Conservation (phyloP, 2,888 invertebrate species). For the Perithous albicinctus region DNA sequence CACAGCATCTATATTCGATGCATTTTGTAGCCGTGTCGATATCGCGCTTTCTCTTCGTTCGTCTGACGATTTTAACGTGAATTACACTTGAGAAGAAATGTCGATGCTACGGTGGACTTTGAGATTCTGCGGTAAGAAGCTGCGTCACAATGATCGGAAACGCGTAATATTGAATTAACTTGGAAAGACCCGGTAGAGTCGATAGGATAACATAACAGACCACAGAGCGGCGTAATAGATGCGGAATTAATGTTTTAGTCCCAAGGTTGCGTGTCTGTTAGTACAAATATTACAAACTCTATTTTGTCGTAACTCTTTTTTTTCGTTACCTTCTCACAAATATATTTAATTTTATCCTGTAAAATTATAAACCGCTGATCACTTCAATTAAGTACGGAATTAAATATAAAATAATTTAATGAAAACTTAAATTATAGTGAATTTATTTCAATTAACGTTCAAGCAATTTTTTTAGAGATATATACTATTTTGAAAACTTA, state of each 20-base stretch:
- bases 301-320: background rate
- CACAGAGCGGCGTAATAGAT: background rate
- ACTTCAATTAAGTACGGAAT: background rate
- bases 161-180: background rate
- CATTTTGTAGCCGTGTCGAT: slow-evolving; percentile 7
- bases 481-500: too few species aligned
- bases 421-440: too few species aligned
- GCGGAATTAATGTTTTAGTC: slow-evolving; percentile 1
- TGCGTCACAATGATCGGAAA: slow-evolving; percentile 6
- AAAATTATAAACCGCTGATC: background rate
- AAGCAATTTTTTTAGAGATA: too few species aligned
- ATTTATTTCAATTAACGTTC: too few species aligned
- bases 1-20: slow-evolving; percentile 45
- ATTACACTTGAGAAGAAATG: background rate
- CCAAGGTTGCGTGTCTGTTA: background rate
- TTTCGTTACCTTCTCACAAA: background rate
- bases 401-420: background rate
- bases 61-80: background rate
- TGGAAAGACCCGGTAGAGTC: background rate
- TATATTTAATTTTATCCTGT: background rate
- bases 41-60: slow-evolving; percentile 29
- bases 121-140: slow-evolving; percentile 10
- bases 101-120: background rate
- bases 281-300: background rate
- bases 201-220: background rate